Percentiles rank a stretch among this genome's conserved stretches.
Conservation (phyloP, 92 coral and sea anemone genomes). For the Blastomussa wellsi region DNA sequence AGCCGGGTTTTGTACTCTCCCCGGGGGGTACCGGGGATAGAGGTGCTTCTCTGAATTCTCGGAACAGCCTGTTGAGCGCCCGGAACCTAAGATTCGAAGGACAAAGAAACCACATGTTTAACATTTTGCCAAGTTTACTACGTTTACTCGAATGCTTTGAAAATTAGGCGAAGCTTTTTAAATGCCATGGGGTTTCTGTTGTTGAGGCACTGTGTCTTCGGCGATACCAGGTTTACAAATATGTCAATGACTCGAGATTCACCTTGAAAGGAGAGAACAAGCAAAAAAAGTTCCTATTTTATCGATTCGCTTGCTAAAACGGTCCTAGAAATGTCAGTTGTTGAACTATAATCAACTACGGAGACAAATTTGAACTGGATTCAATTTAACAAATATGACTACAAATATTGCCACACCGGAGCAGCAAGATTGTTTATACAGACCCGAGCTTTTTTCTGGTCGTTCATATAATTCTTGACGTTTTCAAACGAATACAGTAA, state of each 20-base stretch:
- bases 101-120: not conserved
- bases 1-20: constrained; percentile 84
- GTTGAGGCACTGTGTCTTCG: no score
- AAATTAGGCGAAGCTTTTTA: not conserved
- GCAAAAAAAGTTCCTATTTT: not conserved
- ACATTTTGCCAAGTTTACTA: not conserved
- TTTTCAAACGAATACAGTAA: no score
- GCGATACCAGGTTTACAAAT: no score
- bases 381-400: no score
- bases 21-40: constrained; percentile 94
- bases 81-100: constrained; percentile 66
- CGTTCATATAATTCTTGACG: no score
- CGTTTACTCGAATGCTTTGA: not conserved
- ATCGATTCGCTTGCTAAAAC: not conserved
- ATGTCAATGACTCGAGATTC: not conserved
- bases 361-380: no score
- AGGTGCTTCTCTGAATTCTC: constrained; percentile 83
- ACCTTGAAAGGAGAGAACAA: not conserved
- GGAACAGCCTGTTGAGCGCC: constrained; percentile 86
- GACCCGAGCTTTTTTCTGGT: no score
- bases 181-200: not conserved
- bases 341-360: no score
- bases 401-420: no score
- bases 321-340: no score
- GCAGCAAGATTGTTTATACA: no score